These are phyloP conservation scores for Daphoenositta chrysoptera DNA, from an alignment of 2,113 vertebrate genomes.

Conservation along the genomic window DNA sequence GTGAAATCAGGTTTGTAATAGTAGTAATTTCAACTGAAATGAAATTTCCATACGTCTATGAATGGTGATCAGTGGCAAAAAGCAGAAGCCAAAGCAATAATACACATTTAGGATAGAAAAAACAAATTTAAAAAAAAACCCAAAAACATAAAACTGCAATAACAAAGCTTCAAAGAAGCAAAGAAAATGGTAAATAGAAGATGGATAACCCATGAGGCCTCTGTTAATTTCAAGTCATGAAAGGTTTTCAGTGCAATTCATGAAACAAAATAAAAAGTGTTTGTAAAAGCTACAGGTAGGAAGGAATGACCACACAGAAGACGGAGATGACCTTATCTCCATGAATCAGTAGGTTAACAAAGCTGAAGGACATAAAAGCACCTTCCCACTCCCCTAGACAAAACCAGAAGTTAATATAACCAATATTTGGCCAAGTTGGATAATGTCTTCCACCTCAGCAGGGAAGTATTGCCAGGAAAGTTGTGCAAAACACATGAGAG, in stretches of 20 bases:
- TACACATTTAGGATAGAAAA: not conserved
- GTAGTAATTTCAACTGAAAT: not conserved
- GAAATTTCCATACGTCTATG: not conserved
- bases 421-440: not conserved
- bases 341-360: not conserved
- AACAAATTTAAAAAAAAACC: fast-evolving
- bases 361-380: not conserved
- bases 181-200: not conserved
- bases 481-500: not conserved
- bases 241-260: not conserved
- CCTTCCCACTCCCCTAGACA: not conserved
- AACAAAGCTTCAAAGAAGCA: not conserved
- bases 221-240: not conserved
- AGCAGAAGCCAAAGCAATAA: not conserved
- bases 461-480: not conserved
- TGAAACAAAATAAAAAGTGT: not conserved
- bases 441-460: not conserved
- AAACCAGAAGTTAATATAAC: not conserved
- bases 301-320: not conserved
- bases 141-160: not conserved
- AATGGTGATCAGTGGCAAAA: not conserved
- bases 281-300: not conserved
- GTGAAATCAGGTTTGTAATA: not conserved
- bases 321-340: not conserved
- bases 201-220: not conserved